phyloP scores from a whole-genome alignment of 2,797 vertebrate species.

The Ceryle rudis region DNA sequence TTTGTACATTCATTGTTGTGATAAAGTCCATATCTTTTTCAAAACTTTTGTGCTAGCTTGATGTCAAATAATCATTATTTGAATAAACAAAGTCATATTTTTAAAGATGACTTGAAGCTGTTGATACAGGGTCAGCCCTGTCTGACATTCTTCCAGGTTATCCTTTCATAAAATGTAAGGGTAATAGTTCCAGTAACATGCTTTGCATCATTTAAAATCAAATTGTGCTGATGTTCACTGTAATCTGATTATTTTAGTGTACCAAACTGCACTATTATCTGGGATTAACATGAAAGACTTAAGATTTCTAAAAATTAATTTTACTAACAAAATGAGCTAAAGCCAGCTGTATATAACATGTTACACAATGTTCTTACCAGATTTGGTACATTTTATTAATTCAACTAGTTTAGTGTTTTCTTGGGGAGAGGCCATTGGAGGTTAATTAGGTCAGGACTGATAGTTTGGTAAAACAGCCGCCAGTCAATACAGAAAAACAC shows the following conservation, averaged over 20 bases:
- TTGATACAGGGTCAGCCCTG: background rate
- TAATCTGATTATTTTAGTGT: constrained; percentile 47
- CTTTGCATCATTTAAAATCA: background rate
- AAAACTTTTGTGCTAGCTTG: background rate
- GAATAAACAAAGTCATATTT: background rate
- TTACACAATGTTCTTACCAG: background rate
- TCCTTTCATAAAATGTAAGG: background rate
- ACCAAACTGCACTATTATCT: constrained; percentile 29
- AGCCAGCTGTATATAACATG: background rate
- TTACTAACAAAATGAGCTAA: constrained; percentile 19
- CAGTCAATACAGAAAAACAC: background rate
- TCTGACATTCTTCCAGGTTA: background rate
- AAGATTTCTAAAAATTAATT: constrained; percentile 34
- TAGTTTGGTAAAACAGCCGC: background rate
- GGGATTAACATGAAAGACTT: constrained; percentile 18
- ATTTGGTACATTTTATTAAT: background rate
- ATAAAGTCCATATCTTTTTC: background rate
- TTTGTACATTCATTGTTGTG: background rate
- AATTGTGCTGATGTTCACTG: background rate
- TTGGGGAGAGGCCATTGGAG: background rate
- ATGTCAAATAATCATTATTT: background rate
- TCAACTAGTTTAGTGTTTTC: background rate
- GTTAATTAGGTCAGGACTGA: background rate
- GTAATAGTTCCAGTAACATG: background rate
- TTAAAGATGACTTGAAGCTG: background rate